Evolutionary conservation across 2,888 invertebrate species (phyloP).

Genomic region (Bembecia ichneumoniformis): DNA sequence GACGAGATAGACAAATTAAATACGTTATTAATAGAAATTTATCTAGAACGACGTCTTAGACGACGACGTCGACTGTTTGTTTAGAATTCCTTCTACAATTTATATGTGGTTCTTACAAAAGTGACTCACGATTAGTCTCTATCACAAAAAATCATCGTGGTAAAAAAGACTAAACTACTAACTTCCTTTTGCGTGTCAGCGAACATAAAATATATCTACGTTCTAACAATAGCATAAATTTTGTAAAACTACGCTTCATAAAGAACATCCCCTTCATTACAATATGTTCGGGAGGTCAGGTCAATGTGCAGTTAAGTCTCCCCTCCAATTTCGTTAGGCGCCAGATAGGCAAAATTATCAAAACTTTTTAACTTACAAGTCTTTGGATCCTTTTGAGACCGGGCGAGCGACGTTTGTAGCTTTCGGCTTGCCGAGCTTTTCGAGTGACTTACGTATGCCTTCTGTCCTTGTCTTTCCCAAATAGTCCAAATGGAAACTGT

Average conservation of each 20-base stretch:
- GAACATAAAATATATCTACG: slow-evolving; percentile 67
- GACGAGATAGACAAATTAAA: neutral
- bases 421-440: slow-evolving; percentile 20
- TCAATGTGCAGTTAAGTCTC: slow-evolving; percentile 56
- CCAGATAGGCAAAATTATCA: slow-evolving; percentile 59
- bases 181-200: slow-evolving; percentile 66
- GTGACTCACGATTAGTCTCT: slow-evolving; percentile 47
- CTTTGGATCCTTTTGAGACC: slow-evolving; percentile 38
- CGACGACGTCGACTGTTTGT: neutral
- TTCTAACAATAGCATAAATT: slow-evolving; percentile 69
- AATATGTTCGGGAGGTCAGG: slow-evolving; percentile 65
- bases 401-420: slow-evolving; percentile 40
- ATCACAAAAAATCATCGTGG: slow-evolving; percentile 1
- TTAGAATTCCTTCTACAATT: slow-evolving; percentile 27
- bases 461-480: slow-evolving; percentile 43
- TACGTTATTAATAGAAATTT: neutral
- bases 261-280: slow-evolving; percentile 66
- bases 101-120: slow-evolving; percentile 34
- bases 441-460: slow-evolving; percentile 21
- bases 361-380: slow-evolving; percentile 69
- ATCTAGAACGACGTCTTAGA: neutral
- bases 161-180: slow-evolving; percentile 41
- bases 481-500: slow-evolving; percentile 25
- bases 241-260: slow-evolving; percentile 59
- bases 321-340: slow-evolving; percentile 47